Conservation (phyloP, 2,113 vertebrate species). For the Accipiter virgatus region DNA sequence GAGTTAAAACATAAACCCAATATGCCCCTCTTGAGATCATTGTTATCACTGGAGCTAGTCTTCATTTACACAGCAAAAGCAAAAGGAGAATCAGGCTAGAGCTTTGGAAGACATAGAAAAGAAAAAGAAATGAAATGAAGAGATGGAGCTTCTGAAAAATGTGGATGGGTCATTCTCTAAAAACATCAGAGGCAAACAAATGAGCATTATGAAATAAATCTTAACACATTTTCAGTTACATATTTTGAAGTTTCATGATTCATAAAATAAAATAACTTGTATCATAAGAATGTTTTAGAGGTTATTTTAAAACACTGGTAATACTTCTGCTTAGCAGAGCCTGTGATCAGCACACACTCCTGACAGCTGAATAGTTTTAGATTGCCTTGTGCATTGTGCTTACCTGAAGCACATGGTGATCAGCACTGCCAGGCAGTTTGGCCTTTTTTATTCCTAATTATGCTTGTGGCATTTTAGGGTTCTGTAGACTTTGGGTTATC, state of each 20-base stretch:
- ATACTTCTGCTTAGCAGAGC: not conserved
- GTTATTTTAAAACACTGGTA: not conserved
- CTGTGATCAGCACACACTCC: not conserved
- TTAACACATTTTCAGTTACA: not conserved
- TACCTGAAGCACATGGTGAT: not conserved
- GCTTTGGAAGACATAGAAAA: not conserved
- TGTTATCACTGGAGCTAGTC: not conserved
- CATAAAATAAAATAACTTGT: not conserved
- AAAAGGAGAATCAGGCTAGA: not conserved
- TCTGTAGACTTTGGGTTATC: not conserved
- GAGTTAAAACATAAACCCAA: not conserved
- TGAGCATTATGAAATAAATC: not conserved
- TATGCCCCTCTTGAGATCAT: not conserved
- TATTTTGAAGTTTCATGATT: not conserved
- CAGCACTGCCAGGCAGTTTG: not conserved
- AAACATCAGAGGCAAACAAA: not conserved
- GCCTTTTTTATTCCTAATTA: not conserved
- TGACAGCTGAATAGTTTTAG: not conserved
- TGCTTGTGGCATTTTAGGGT: not conserved
- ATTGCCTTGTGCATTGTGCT: not conserved
- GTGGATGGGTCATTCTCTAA: not conserved
- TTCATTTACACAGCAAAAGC: not conserved
- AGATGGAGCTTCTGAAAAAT: not conserved
- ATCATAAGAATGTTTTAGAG: not conserved
- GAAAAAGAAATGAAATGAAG: not conserved